Percentiles rank a stretch among this genome's conserved stretches.
These are phyloP conservation scores for Mustela nigripes DNA, from an alignment of 2,113 vertebrate genomes.

Conservation along the genomic window DNA sequence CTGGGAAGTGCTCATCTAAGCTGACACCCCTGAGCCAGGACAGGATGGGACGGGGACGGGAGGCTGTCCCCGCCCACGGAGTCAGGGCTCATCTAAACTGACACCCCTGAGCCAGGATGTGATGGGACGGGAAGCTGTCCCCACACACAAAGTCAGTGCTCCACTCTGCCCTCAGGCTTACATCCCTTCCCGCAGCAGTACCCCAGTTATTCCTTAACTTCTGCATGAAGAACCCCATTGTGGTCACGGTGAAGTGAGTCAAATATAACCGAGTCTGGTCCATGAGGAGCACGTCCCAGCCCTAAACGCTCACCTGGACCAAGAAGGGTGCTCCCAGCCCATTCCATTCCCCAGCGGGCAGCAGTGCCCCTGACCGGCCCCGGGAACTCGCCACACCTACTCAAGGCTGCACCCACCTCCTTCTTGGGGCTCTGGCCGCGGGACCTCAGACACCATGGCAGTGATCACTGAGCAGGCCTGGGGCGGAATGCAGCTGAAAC, in stretches of 20 bases:
- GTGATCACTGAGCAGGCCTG: not conserved
- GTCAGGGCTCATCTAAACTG: not conserved
- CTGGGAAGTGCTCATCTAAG: not conserved
- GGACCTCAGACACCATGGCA: not conserved
- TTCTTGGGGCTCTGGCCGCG: not conserved
- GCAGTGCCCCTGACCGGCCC: accelerated
- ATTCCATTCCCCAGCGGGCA: not conserved
- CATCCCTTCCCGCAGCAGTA: not conserved
- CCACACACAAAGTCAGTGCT: not conserved
- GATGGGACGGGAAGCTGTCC: too few relatives aligned
- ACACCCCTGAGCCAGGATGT: not conserved
- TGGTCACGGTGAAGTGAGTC: not conserved
- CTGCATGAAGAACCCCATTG: not conserved
- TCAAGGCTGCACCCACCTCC: too few relatives aligned
- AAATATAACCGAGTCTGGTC: not conserved
- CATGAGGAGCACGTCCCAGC: not conserved
- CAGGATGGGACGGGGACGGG: too few relatives aligned
- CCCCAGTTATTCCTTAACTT: not conserved
- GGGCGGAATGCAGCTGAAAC: not conserved
- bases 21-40: not conserved
- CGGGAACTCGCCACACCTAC: not conserved
- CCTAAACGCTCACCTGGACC: not conserved
- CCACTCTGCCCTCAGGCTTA: too few relatives aligned
- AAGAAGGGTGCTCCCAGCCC: not conserved
- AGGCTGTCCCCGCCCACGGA: not conserved